These are phyloP conservation scores for Sciaenops ocellatus DNA, from an alignment of 2,797 vertebrate species.

Conservation along the genomic window DNA sequence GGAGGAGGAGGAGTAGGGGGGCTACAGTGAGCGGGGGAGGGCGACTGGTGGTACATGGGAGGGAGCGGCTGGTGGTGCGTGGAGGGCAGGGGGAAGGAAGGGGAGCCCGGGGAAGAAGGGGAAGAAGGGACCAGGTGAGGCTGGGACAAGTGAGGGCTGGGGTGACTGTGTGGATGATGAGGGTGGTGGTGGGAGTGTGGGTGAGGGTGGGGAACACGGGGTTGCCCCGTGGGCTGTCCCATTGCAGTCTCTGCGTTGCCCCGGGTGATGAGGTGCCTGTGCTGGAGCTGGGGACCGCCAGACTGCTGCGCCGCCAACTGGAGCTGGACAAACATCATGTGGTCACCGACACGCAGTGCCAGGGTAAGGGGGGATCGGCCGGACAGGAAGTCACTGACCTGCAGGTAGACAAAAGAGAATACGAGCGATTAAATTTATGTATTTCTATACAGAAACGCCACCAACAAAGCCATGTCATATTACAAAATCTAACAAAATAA, in stretches of 20 bases:
- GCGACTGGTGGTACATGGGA: conserved; percentile 81
- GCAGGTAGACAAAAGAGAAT: conserved; percentile 42
- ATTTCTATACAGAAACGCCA: neutral
- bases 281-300: conserved; percentile 89
- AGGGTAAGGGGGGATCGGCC: conserved; percentile 95
- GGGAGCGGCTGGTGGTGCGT: conserved; percentile 85
- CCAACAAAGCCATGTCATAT: neutral
- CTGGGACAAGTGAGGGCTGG: conserved; percentile 72
- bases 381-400: conserved; percentile 97
- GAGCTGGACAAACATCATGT: conserved; percentile 97
- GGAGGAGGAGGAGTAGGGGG: conserved; percentile 84
- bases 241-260: conserved; percentile 80
- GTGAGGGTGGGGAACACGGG: conserved; percentile 76
- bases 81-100: conserved; percentile 80
- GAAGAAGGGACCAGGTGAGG: conserved; percentile 72
- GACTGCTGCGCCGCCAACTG: conserved; percentile 94
- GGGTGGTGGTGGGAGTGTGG: conserved; percentile 71
- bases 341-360: conserved; percentile 94
- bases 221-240: conserved; percentile 78
- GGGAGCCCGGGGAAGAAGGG: conserved; percentile 75
- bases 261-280: conserved; percentile 91
- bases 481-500: no score
- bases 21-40: conserved; percentile 84
- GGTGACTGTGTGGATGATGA: conserved; percentile 72
- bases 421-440: neutral